Base-by-base conservation (phyloP, 2,113 vertebrate species). In the Calyptommatus sinebrachiatus region DNA sequence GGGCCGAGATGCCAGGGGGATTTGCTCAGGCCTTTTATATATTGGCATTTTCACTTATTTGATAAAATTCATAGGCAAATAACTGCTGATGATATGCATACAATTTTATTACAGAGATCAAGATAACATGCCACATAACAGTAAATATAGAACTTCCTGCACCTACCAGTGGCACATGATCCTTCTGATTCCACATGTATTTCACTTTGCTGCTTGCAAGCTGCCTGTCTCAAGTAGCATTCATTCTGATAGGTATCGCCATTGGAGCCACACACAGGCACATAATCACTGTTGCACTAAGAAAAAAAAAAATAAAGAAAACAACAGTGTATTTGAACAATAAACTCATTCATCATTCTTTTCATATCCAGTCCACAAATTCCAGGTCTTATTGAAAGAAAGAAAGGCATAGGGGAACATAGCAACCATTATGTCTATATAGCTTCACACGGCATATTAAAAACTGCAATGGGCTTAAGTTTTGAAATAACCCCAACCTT, bases 161-260 rank as follows among this genome's bases (percentile, higher is more conserved):
- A 95, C 97, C 0, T 95, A 99, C 98, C 98, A 8, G 96, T 94
- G 12, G 97, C 97, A 88, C 98, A 99, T 0, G 97, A 97, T 29
- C 98, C 98, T 85, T 99, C 97, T 1, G 97, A 97, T 83, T 95
- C 92, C 77, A 97, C 96, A 66, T 98, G 96, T 26, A 99, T 97
- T 89, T 99, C 98, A 0, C 96, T 97, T 93, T 99, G 98, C 90
- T 97, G 97, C 88, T 99, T 99, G 95, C 98, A 99, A 75, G 98
- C 97, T n/a, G 98, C 98, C 83, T 97, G 97, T 46, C 97, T 96
- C 92, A 99, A 93, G 92, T 97, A 99, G 89, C 98, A 99, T 65
- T 99, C 98, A 0, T 99, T 99, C 95, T 98, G 97, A 93, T 97
- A 99, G 93, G 97, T 98, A 92, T 99, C 97, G 1, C 98, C 98